A percentile compares a stretch with the other conserved stretches of the same genome.
phyloP scores from a whole-genome alignment of 2,113 vertebrate species.

The Oophaga pumilio region DNA sequence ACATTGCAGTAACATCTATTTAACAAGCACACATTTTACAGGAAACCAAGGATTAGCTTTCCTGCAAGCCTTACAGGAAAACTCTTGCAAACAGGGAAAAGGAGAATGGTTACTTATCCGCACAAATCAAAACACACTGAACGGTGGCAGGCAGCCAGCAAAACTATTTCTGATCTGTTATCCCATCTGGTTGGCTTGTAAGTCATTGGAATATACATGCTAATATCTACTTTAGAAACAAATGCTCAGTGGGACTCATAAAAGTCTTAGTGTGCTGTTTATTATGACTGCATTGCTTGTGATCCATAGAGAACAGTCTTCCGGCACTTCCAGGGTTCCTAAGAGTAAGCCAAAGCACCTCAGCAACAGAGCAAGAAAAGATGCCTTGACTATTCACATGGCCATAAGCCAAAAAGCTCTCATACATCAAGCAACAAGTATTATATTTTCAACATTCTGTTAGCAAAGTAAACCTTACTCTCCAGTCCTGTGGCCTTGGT shows the following conservation, averaged over 20 bases:
- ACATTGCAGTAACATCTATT: constrained; percentile 57
- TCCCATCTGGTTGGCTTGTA: constrained; percentile 76
- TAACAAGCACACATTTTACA: constrained; percentile 65
- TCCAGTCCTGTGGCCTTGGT: constrained; percentile 62
- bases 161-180: constrained; percentile 73
- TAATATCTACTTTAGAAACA: constrained; percentile 74
- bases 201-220: constrained; percentile 74
- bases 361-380: constrained; percentile 25
- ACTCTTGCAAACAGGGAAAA: constrained; percentile 71
- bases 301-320: constrained; percentile 65
- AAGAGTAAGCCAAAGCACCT: constrained; percentile 51
- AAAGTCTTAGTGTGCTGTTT: constrained; percentile 66
- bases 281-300: constrained; percentile 67
- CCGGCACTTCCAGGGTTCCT: constrained; percentile 52
- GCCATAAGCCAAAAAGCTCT: constrained; percentile 31
- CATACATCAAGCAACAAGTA: constrained; percentile 56
- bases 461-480: constrained; percentile 59
- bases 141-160: constrained; percentile 72
- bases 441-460: constrained; percentile 51
- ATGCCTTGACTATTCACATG: constrained; percentile 23
- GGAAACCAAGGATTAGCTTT: constrained; percentile 70
- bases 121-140: constrained; percentile 77
- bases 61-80: constrained; percentile 65
- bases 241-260: constrained; percentile 69
- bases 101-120: constrained; percentile 74